A percentile compares a stretch with the other conserved stretches of the same genome.
phyloP scores from a whole-genome alignment of 2,888 invertebrate genomes.

The Imbricaverruca yamaguchii region DNA sequence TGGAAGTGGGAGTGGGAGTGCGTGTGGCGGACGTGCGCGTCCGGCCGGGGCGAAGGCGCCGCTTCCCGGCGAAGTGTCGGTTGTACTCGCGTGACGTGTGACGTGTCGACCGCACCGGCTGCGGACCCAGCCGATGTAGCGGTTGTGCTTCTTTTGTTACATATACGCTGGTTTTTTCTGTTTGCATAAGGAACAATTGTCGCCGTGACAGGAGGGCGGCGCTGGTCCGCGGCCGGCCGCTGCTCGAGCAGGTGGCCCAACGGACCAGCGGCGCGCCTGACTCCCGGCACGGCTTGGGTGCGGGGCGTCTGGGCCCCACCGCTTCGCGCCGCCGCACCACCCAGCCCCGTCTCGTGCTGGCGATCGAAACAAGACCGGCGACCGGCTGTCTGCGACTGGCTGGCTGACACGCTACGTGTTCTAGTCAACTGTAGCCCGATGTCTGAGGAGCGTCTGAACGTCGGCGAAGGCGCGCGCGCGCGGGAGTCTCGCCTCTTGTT shows the following conservation, averaged over 20 bases:
- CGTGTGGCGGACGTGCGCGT: not conserved
- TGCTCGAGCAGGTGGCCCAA: not conserved
- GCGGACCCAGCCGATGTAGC: not conserved
- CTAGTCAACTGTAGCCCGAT: slow-evolving; percentile 3
- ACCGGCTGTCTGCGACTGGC: not conserved
- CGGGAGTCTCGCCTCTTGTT: not conserved
- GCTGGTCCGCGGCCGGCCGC: not conserved
- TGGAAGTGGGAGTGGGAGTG: not conserved
- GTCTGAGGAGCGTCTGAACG: not conserved
- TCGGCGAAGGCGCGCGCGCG: not conserved
- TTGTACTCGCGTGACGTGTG: no score
- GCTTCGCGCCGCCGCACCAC: not conserved
- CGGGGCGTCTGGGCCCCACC: not conserved
- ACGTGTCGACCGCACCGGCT: no score
- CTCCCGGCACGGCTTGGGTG: not conserved
- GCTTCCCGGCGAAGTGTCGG: no score
- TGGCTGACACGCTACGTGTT: not conserved
- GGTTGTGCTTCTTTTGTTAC: slow-evolving; percentile 8
- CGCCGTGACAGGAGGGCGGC: not conserved
- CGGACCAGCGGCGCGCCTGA: not conserved
- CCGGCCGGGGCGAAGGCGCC: not conserved
- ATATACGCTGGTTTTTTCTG: not conserved
- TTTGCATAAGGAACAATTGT: not conserved
- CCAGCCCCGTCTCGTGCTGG: not conserved
- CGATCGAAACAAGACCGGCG: not conserved